phyloP scores from a whole-genome alignment of 1,140 invertebrate genomes.

The Coptotermes formosanus region DNA sequence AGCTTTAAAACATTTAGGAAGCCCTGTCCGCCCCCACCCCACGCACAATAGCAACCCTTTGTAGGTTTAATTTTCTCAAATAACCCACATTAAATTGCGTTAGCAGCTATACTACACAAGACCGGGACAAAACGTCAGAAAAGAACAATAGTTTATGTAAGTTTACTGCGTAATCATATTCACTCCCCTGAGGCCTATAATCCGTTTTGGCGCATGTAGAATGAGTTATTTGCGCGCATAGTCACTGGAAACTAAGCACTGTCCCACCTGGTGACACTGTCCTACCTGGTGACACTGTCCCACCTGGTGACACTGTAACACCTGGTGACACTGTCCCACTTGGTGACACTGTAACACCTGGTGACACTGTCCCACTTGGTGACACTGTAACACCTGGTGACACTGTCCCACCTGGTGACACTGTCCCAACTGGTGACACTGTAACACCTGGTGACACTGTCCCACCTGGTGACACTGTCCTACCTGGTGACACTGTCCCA shows the following conservation, averaged over 20 bases:
- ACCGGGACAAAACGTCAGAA: not conserved
- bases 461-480: too few relatives aligned
- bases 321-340: too few relatives aligned
- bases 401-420: too few relatives aligned
- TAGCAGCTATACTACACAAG: constrained; percentile 19
- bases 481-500: too few relatives aligned
- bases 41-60: not conserved
- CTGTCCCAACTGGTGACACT: too few relatives aligned
- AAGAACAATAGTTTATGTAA: constrained; percentile 29
- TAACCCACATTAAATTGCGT: constrained; percentile 31
- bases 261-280: not conserved
- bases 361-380: too few relatives aligned
- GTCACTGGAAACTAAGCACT: not conserved
- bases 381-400: too few relatives aligned
- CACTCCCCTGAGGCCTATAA: constrained; percentile 6
- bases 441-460: too few relatives aligned
- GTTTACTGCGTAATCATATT: constrained; percentile 28
- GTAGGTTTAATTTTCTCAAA: constrained; percentile 30
- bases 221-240: not conserved
- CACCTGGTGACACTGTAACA: too few relatives aligned
- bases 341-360: too few relatives aligned
- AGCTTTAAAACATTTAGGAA: constrained; percentile 16
- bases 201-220: constrained; percentile 19
- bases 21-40: not conserved
- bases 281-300: too few relatives aligned